phyloP scores from a whole-genome alignment of 1,140 invertebrate genomes.

The Caenorhabditis remanei region DNA sequence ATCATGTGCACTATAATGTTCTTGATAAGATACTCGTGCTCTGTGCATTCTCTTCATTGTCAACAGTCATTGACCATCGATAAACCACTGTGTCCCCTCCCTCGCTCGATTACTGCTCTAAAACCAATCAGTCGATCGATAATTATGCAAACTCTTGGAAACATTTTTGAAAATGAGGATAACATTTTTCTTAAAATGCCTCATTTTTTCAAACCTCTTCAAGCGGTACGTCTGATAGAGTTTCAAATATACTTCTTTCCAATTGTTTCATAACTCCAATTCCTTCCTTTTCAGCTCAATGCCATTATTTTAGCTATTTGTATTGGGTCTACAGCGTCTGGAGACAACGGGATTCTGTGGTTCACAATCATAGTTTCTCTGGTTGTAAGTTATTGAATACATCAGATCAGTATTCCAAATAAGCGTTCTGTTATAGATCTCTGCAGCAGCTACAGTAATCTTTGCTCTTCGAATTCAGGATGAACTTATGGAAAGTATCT shows the following conservation, averaged over 20 bases:
- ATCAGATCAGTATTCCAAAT: neutral
- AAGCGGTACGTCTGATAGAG: conserved; percentile 44
- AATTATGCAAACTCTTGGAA: conserved; percentile 19
- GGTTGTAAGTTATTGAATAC: conserved; percentile 8
- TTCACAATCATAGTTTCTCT: conserved; percentile 47
- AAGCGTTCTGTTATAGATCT: conserved; percentile 23
- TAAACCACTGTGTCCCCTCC: neutral
- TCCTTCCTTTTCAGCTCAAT: conserved; percentile 31
- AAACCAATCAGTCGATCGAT: neutral
- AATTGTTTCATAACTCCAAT: neutral
- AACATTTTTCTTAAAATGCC: conserved; percentile 62
- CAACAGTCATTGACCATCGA: conserved; percentile 28
- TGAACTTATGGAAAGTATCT: conserved; percentile 59
- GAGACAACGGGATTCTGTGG: conserved; percentile 59
- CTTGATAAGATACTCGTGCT: conserved; percentile 37
- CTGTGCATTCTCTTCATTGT: neutral
- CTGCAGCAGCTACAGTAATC: conserved; percentile 60
- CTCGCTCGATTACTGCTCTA: neutral
- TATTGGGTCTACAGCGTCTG: conserved; percentile 55
- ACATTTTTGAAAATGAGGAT: conserved; percentile 28
- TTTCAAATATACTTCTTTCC: neutral
- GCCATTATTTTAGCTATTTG: conserved; percentile 57
- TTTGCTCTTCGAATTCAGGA: conserved; percentile 62
- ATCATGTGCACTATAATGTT: conserved; percentile 39
- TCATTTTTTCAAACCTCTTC: conserved; percentile 60